These are phyloP conservation scores for Silvanus unidentatus DNA, from an alignment of 2,888 invertebrate species.

Conservation along the genomic window DNA sequence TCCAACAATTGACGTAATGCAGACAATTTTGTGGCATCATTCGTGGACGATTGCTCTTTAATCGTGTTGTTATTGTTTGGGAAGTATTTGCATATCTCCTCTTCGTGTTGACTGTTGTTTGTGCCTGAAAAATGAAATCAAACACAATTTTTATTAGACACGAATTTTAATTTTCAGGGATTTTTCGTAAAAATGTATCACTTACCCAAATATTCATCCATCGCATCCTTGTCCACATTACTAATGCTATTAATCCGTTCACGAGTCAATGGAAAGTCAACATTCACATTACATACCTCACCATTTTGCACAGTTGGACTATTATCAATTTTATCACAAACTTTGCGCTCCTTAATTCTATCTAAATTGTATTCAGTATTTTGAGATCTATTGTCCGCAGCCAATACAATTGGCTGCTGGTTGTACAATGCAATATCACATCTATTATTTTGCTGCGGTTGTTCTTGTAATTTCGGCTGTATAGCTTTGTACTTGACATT, in stretches of 20 bases:
- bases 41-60: slow-evolving; percentile 24
- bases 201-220: slow-evolving; percentile 70
- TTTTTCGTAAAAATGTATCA: too few species aligned
- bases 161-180: too few species aligned
- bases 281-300: background rate
- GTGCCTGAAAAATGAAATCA: slow-evolving; percentile 53
- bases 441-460: slow-evolving; percentile 10
- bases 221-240: slow-evolving; percentile 72
- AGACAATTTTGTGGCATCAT: slow-evolving; percentile 56
- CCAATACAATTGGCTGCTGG: slow-evolving; percentile 27
- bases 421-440: slow-evolving; percentile 46
- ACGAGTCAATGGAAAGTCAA: slow-evolving; percentile 42
- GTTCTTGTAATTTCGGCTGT: slow-evolving; percentile 46
- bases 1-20: slow-evolving; percentile 67
- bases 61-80: slow-evolving; percentile 48
- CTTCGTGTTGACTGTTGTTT: slow-evolving; percentile 72
- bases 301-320: too few species aligned
- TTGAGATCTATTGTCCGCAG: slow-evolving; percentile 43
- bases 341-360: slow-evolving; percentile 32
- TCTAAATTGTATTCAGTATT: slow-evolving; percentile 30
- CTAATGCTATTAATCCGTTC: slow-evolving; percentile 70
- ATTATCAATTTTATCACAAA: slow-evolving; percentile 13
- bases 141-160: too few species aligned
- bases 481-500: slow-evolving; percentile 50
- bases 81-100: slow-evolving; percentile 79